Evolutionary conservation across 2,797 vertebrate genomes (phyloP).

Genomic region (Rhinella marina): DNA sequence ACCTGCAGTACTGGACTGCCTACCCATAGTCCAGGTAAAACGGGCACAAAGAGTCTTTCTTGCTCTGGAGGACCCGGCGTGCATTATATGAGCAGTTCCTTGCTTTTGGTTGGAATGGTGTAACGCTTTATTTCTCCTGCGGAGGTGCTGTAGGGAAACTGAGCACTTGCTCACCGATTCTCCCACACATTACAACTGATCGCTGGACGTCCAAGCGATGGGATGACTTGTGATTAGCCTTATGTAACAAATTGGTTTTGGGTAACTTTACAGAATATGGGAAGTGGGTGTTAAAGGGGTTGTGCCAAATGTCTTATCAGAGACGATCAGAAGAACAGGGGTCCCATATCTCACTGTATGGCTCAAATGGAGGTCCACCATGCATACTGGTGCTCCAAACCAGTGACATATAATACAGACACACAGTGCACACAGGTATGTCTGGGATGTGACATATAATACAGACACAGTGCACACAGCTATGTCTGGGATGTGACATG

Average conservation of each 20-base stretch:
- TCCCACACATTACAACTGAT: not conserved
- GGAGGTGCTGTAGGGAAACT: not conserved
- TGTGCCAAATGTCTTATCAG: too few species aligned
- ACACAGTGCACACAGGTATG: too few species aligned
- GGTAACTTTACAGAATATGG: not conserved
- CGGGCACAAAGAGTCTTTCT: not conserved
- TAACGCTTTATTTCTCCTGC: not conserved
- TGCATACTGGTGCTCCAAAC: too few species aligned
- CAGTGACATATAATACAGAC: too few species aligned
- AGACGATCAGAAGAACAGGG: too few species aligned
- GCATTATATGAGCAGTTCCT: not conserved
- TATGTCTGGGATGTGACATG: too few species aligned
- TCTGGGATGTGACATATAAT: too few species aligned
- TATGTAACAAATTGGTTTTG: not conserved
- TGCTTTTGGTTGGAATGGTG: not conserved
- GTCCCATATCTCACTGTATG: too few species aligned
- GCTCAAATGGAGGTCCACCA: too few species aligned
- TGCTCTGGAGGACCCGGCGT: not conserved
- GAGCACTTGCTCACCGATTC: not conserved
- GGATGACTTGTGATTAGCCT: not conserved
- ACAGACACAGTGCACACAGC: too few species aligned
- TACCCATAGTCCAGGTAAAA: not conserved
- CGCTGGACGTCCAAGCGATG: too few species aligned
- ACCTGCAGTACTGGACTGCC: too few species aligned
- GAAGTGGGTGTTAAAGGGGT: not conserved